Conservation (phyloP, 1,140 invertebrate genomes). For the Drosophila nigrodunni region DNA sequence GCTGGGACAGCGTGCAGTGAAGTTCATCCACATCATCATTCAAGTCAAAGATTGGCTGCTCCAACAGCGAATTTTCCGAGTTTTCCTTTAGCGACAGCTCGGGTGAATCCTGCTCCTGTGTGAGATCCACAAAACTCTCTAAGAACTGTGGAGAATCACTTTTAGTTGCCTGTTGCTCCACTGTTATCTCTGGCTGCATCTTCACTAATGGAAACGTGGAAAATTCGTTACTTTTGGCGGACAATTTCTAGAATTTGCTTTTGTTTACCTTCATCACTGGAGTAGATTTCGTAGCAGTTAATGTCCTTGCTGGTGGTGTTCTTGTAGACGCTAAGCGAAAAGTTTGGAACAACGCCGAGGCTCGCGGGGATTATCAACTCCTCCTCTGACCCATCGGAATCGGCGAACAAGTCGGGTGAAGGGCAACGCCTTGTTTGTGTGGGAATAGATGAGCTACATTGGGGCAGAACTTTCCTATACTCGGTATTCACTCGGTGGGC, state of each 20-base stretch:
- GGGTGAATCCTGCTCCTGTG: constrained; percentile 25
- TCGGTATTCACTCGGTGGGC: not conserved
- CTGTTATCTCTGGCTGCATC: constrained; percentile 37
- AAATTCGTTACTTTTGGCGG: not conserved
- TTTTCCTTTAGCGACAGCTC: not conserved
- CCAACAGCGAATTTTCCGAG: not conserved
- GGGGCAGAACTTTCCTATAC: constrained; percentile 29
- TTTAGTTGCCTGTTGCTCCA: constrained; percentile 5
- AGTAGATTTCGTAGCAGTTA: constrained; percentile 52
- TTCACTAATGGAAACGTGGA: constrained; percentile 59
- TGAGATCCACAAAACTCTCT: constrained; percentile 46
- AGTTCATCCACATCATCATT: constrained; percentile 28
- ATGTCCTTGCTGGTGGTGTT: constrained; percentile 38
- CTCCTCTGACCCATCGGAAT: constrained; percentile 65
- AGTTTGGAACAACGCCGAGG: constrained; percentile 29
- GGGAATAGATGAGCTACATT: constrained; percentile 19
- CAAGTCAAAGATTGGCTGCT: constrained; percentile 16
- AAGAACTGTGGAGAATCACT: not conserved
- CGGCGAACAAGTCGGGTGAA: constrained; percentile 77
- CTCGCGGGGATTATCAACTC: not conserved
- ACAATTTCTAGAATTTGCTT: not conserved
- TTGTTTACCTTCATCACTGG: constrained; percentile 71
- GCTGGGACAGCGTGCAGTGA: constrained; percentile 1
- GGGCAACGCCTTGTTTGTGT: constrained; percentile 48
- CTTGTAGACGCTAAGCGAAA: constrained; percentile 57